Evolutionary conservation across 2,797 vertebrate genomes (phyloP).

Genomic region (Aphelocoma californica): DNA sequence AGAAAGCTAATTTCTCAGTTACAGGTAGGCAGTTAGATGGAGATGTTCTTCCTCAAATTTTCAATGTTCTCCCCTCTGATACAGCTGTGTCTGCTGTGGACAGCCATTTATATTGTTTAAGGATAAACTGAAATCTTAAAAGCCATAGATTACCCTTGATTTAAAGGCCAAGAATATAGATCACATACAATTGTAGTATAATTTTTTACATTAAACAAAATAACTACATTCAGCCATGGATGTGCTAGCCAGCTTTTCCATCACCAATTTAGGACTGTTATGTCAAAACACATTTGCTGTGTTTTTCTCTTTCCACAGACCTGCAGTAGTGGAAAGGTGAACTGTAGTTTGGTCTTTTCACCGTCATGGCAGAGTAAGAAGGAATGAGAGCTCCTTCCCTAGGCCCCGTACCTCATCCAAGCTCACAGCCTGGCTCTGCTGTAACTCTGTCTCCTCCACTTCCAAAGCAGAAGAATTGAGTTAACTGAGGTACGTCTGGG

Average conservation of each 20-base stretch:
- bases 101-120: conserved; percentile 11
- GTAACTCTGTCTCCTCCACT: not conserved
- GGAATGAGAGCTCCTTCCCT: not conserved
- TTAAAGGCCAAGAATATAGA: conserved; percentile 19
- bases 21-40: not conserved
- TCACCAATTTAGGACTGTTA: not conserved
- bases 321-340: not conserved
- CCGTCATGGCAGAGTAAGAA: not conserved
- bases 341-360: not conserved
- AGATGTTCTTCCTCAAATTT: conserved; percentile 6
- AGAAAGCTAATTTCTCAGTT: conserved; percentile 27
- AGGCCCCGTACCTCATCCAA: not conserved
- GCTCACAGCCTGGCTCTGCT: not conserved
- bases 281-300: not conserved
- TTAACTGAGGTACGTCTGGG: not conserved
- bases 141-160: not conserved
- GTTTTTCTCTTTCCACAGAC: not conserved
- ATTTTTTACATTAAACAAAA: not conserved
- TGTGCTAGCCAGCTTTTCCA: not conserved
- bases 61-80: not conserved
- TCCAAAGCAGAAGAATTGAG: not conserved
- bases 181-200: not conserved
- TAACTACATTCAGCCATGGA: not conserved
- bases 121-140: not conserved
- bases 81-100: not conserved